phyloP scores from a whole-genome alignment of 2,113 vertebrate species.

The Toxotes jaculatrix region DNA sequence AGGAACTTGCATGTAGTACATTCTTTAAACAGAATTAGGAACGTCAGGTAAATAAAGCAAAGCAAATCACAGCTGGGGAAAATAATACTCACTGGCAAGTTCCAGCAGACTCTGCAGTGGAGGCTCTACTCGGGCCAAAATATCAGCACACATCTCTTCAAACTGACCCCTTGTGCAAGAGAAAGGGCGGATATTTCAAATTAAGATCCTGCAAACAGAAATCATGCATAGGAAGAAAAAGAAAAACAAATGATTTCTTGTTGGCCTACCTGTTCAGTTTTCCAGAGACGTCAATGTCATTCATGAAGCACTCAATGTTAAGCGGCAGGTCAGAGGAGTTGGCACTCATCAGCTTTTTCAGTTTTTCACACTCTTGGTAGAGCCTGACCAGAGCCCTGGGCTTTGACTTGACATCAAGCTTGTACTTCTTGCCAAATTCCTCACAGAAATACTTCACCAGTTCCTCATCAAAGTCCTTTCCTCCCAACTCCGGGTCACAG shows the following conservation, averaged over 20 bases:
- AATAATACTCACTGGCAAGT: conserved; percentile 90
- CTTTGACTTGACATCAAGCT: conserved; percentile 94
- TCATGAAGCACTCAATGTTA: conserved; percentile 99
- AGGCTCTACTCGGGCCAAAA: conserved; percentile 90
- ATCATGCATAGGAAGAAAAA: background rate
- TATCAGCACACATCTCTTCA: conserved; percentile 92
- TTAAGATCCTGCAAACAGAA: background rate
- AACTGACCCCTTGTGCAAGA: conserved; percentile 87
- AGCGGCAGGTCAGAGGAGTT: conserved; percentile 96
- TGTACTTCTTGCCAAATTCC: conserved; percentile 96
- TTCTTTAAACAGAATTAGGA: background rate
- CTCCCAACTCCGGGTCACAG: conserved; percentile 92
- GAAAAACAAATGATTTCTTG: background rate
- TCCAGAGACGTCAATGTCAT: conserved; percentile 95
- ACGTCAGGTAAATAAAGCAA: background rate
- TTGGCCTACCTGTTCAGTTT: conserved; percentile 91
- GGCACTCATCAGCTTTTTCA: conserved; percentile 98
- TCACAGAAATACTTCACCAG: conserved; percentile 94
- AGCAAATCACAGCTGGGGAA: background rate
- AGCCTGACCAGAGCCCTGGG: conserved; percentile 93
- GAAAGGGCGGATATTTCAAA: conserved; percentile 15
- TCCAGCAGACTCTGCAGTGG: conserved; percentile 93
- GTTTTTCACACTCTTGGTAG: conserved; percentile 96
- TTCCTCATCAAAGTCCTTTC: conserved; percentile 94
- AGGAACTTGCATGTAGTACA: background rate